These are phyloP conservation scores for Myoxocephalus aenaeus DNA, from an alignment of 2,797 vertebrate genomes.

Conservation along the genomic window DNA sequence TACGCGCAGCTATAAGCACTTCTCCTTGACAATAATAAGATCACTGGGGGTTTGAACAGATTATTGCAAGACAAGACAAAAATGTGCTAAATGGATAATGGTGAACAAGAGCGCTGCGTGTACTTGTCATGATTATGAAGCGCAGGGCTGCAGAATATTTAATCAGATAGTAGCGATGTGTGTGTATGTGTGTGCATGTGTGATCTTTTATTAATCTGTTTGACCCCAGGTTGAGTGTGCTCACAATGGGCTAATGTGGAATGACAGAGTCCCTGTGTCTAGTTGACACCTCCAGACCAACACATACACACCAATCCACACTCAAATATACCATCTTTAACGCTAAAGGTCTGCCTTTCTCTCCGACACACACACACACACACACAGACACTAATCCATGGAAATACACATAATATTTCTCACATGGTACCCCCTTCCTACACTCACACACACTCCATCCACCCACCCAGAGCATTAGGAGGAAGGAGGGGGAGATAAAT, in stretches of 20 bases:
- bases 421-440: conserved; percentile 29
- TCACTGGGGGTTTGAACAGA: conserved; percentile 74
- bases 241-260: conserved; percentile 89
- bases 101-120: conserved; percentile 62
- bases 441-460: conserved; percentile 51
- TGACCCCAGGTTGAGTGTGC: conserved; percentile 94
- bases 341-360: conserved; percentile 37
- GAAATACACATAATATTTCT: conserved; percentile 60
- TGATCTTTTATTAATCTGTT: conserved; percentile 97
- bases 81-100: conserved; percentile 82
- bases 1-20: conserved; percentile 74
- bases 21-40: conserved; percentile 80
- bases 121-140: conserved; percentile 79
- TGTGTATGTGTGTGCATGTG: conserved; percentile 82
- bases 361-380: conserved; percentile 25
- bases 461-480: conserved; percentile 70
- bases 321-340: conserved; percentile 56
- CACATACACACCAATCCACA: conserved; percentile 49
- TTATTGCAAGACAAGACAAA: conserved; percentile 82
- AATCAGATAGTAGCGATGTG: conserved; percentile 82
- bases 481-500: conserved; percentile 84
- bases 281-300: conserved; percentile 87
- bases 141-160: conserved; percentile 81
- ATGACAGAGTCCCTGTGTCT: conserved; percentile 90
- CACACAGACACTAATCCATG: conserved; percentile 53